Conservation (phyloP, 2,888 invertebrate species). For the Hydraecia micacea region DNA sequence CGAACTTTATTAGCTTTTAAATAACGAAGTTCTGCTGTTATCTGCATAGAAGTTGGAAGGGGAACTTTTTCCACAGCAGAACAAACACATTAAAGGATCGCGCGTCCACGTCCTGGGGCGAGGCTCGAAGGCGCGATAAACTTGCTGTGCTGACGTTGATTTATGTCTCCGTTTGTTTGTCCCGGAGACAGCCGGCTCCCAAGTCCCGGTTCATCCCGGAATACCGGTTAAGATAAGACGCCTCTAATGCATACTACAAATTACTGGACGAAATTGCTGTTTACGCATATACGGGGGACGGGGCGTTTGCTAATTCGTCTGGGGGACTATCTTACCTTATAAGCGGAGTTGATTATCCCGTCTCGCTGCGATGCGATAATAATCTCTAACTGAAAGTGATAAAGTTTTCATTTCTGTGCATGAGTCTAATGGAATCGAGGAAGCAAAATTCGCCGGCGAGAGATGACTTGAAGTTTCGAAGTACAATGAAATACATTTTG, state of each 20-base stretch:
- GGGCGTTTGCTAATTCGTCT: conserved; percentile 67
- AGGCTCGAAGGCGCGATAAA: conserved; percentile 85
- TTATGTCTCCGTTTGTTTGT: conserved; percentile 89
- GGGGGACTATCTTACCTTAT: conserved; percentile 68
- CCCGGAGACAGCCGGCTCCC: conserved; percentile 81
- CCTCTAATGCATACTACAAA: conserved; percentile 84
- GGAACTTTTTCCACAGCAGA: conserved; percentile 76
- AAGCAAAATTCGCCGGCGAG: conserved; percentile 53
- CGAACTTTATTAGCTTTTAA: conserved; percentile 69
- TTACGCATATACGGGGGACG: conserved; percentile 74
- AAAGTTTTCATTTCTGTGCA: conserved; percentile 58
- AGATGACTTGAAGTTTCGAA: conserved; percentile 68
- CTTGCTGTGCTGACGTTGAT: conserved; percentile 87
- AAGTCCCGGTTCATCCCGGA: conserved; percentile 81
- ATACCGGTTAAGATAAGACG: conserved; percentile 83
- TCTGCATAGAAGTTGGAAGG: conserved; percentile 71
- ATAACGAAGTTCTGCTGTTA: conserved; percentile 68
- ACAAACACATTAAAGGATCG: conserved; percentile 86
- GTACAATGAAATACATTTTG: conserved; percentile 64
- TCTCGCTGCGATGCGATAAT: conserved; percentile 52
- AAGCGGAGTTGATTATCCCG: conserved; percentile 64
- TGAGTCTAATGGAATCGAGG: conserved; percentile 56
- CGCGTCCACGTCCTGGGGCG: conserved; percentile 76
- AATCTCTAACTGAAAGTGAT: conserved; percentile 57
- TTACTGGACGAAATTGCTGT: conserved; percentile 82